Percentiles rank a stretch among this genome's conserved stretches.
phyloP scores from a whole-genome alignment of 2,113 vertebrate species.

The Dromas ardeola region DNA sequence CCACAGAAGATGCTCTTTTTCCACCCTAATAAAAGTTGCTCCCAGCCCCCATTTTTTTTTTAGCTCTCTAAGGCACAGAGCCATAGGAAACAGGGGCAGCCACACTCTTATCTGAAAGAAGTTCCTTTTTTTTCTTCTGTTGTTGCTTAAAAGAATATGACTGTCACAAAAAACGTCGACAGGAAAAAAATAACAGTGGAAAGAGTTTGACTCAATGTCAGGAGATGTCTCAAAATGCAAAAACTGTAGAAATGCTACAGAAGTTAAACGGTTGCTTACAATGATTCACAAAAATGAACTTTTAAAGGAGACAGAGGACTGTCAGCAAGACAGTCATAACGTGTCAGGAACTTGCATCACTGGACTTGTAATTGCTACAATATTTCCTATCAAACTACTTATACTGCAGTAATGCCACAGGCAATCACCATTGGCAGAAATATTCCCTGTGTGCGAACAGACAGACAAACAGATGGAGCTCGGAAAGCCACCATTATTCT shows the following conservation, averaged over 20 bases:
- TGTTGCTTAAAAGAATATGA: not conserved
- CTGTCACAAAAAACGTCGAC: not conserved
- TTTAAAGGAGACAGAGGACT: not conserved
- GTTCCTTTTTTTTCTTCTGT: not conserved
- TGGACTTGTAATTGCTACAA: not conserved
- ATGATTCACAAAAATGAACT: constrained; percentile 1
- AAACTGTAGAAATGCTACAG: not conserved
- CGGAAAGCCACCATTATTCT: not conserved
- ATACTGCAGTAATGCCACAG: not conserved
- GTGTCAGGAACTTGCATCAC: constrained; percentile 47
- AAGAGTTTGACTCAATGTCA: constrained; percentile 3
- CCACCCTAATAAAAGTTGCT: not conserved
- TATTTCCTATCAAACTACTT: constrained; percentile 20
- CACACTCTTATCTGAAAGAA: not conserved
- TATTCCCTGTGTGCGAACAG: not conserved
- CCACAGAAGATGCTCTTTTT: not conserved
- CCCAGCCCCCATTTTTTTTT: not conserved
- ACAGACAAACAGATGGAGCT: constrained; percentile 26
- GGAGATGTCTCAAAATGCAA: not conserved
- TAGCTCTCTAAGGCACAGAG: not conserved
- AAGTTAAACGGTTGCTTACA: not conserved
- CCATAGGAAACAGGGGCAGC: not conserved
- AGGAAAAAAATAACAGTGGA: not conserved
- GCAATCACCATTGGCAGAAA: not conserved
- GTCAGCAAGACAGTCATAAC: not conserved